phyloP scores from a whole-genome alignment of 2,797 vertebrate genomes.

The Enteromius unitaeniatus region DNA sequence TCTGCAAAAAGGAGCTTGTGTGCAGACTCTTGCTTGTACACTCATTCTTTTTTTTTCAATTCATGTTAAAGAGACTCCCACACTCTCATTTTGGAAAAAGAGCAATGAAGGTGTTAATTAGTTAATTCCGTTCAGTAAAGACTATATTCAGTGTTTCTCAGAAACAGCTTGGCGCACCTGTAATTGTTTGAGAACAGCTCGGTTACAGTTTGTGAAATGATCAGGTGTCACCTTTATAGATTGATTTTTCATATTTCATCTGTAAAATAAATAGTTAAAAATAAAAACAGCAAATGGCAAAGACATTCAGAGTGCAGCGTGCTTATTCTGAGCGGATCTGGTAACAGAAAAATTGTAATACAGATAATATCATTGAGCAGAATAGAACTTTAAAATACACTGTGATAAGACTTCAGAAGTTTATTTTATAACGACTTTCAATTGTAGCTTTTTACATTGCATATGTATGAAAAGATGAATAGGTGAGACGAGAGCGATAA shows the following conservation, averaged over 20 bases:
- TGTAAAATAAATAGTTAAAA: background rate
- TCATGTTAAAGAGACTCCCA: too few relatives aligned
- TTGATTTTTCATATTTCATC: background rate
- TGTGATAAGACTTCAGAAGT: too few relatives aligned
- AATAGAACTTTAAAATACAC: background rate
- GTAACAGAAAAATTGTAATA: background rate
- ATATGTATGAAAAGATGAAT: background rate
- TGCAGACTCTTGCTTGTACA: too few relatives aligned
- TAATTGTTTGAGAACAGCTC: background rate
- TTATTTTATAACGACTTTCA: background rate
- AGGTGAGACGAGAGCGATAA: background rate
- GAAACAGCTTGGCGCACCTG: background rate
- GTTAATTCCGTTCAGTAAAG: too few relatives aligned
- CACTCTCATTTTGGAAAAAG: too few relatives aligned
- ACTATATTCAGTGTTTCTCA: too few relatives aligned
- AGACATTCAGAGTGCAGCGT: background rate
- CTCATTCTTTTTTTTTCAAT: too few relatives aligned
- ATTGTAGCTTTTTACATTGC: too few relatives aligned
- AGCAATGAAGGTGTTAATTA: too few relatives aligned
- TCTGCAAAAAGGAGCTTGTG: too few relatives aligned
- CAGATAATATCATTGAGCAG: background rate
- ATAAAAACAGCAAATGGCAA: background rate
- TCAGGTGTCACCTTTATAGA: background rate
- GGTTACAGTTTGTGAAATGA: too few relatives aligned
- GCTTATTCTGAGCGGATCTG: background rate